phyloP scores from a whole-genome alignment of 2,113 vertebrate genomes.

The Rattus norvegicus region DNA sequence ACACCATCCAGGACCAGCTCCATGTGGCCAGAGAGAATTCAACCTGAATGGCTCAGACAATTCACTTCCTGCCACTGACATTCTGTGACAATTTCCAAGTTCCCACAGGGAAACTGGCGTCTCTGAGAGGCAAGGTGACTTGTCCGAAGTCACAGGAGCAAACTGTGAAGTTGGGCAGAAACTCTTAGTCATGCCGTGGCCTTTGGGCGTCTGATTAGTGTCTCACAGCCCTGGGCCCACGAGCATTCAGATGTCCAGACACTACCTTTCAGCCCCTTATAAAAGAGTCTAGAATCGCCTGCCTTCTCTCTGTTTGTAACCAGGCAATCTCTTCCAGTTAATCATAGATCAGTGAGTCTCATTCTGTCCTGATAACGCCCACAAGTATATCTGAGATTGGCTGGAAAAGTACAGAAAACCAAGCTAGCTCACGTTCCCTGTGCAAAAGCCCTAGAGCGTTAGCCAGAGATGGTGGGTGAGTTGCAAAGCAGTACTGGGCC shows the following conservation, averaged over 20 bases:
- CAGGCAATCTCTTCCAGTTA: constrained; percentile 69
- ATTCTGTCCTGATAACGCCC: constrained; percentile 69
- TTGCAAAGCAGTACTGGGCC: not conserved
- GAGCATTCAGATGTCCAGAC: not conserved
- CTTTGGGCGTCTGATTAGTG: not conserved
- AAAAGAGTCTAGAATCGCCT: constrained; percentile 42
- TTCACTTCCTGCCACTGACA: not conserved
- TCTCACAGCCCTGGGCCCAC: not conserved
- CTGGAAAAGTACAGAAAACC: constrained; percentile 50
- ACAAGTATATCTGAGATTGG: constrained; percentile 66
- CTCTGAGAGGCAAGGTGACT: not conserved
- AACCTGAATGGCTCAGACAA: not conserved
- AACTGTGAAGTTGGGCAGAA: not conserved
- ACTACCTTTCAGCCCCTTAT: constrained; percentile 10
- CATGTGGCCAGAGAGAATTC: not conserved
- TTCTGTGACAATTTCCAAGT: not conserved
- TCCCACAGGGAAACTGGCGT: not conserved
- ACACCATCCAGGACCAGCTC: not conserved
- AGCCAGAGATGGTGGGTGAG: not conserved
- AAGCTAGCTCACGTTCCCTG: not conserved
- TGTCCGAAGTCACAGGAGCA: constrained; percentile 7
- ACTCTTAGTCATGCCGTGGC: not conserved
- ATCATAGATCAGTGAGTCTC: constrained; percentile 70
- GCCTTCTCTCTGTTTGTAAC: constrained; percentile 56
- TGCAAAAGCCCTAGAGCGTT: not conserved